These are phyloP conservation scores for Laspeyria flexula DNA, from an alignment of 2,888 invertebrate genomes.

Conservation along the genomic window DNA sequence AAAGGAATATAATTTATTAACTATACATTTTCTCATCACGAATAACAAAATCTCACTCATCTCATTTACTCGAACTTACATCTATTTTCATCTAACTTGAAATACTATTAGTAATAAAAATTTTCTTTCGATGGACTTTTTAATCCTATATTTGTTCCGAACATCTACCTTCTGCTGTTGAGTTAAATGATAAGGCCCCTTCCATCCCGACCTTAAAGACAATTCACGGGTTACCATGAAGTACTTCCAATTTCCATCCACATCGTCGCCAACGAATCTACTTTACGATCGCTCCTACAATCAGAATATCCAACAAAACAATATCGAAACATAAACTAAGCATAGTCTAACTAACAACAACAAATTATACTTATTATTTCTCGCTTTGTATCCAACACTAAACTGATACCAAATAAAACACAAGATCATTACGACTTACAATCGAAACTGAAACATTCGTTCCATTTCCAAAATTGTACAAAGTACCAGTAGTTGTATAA, in stretches of 20 bases:
- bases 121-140: conserved; percentile 52
- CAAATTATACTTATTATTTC: conserved; percentile 42
- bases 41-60: conserved; percentile 64
- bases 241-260: conserved; percentile 5
- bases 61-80: conserved; percentile 52
- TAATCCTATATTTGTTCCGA: conserved; percentile 51
- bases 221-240: conserved; percentile 18
- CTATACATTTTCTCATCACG: conserved; percentile 61
- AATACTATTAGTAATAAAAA: conserved; percentile 51
- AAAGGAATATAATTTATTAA: conserved; percentile 71
- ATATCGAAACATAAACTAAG: conserved; percentile 41
- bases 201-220: conserved; percentile 55
- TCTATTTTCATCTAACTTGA: conserved; percentile 49
- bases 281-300: conserved; percentile 44
- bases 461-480: conserved; percentile 34
- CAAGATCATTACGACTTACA: conserved; percentile 5
- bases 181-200: conserved; percentile 74
- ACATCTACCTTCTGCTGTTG: conserved; percentile 52
- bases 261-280: conserved; percentile 21
- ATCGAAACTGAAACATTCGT: conserved; percentile 26
- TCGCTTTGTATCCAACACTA: conserved; percentile 6
- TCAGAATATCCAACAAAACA: conserved; percentile 51
- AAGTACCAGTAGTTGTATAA: conserved; percentile 49
- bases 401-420: conserved; percentile 15
- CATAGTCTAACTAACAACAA: conserved; percentile 41